These are phyloP conservation scores for Euphydryas editha DNA, from an alignment of 2,888 invertebrate species.

Conservation along the genomic window DNA sequence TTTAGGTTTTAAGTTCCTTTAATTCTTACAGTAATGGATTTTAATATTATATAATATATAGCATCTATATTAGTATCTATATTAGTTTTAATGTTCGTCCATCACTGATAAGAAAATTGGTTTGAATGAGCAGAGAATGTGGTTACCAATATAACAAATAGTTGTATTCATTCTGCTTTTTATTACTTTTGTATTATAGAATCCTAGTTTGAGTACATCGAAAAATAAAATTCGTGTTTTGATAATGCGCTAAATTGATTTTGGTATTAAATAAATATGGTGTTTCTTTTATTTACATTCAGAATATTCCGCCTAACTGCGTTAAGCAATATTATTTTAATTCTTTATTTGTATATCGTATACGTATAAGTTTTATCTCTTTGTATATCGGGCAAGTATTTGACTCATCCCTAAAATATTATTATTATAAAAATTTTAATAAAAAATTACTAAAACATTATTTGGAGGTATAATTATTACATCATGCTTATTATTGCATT, in stretches of 20 bases:
- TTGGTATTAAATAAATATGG: constrained; percentile 7
- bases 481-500: background rate
- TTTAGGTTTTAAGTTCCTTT: constrained; percentile 31
- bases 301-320: constrained; percentile 63
- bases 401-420: background rate
- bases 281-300: constrained; percentile 30
- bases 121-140: constrained; percentile 59
- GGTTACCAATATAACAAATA: constrained; percentile 60
- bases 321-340: constrained; percentile 62
- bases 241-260: constrained; percentile 18
- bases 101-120: constrained; percentile 60
- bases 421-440: background rate
- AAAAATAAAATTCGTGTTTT: constrained; percentile 15
- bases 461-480: constrained; percentile 1
- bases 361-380: constrained; percentile 19
- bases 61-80: constrained; percentile 53
- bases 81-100: constrained; percentile 62
- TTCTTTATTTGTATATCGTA: constrained; percentile 43
- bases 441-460: background rate
- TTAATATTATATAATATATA: constrained; percentile 18
- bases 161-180: constrained; percentile 42
- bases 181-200: constrained; percentile 36
- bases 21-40: constrained; percentile 31
- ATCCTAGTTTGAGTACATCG: constrained; percentile 10
- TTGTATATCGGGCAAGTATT: background rate